Base-by-base conservation (phyloP, 2,888 invertebrate genomes). In the Lacanobia oleracea region DNA sequence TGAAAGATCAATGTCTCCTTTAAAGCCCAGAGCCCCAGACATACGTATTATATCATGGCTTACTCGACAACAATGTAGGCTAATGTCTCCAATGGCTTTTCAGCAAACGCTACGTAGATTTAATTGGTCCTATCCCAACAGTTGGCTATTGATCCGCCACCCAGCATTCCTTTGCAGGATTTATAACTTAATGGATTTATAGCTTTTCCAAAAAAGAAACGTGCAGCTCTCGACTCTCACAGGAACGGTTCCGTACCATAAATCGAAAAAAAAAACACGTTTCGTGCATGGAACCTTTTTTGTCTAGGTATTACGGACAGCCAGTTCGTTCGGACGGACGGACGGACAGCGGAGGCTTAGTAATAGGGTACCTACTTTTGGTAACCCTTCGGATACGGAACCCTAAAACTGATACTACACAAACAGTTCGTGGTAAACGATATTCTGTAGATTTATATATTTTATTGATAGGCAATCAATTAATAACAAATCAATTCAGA, bases 21-120 rank as follows among this genome's bases (percentile, higher is more conserved):
- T n/a, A 63, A 23, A 48, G 14, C 40, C 14, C 75, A 75, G 75
- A 23, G 40, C 10, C 40, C 14, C 75, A 75, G 75, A 72, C 72
- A 50, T 27, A 10, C 12, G 27, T 21, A 51, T 72, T 73, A 71
- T n/a, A 51, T 45, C 51, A 53, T 45, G 37, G 27, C 5, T 54
- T 37, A 54, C 63, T 45, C 53, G 64, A 40, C 27, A 5, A 48
- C 75, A 54, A 54, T 72, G 75, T 72, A 62, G 63, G 75, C 37
- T 54, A 53, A 74, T 61, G 74, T 45, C 23, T 12, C 16, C 12
- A 63, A 48, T 48, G 37, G 45, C 1, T 53, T 63, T 61, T 37
- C 9, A 73, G n/a, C 60, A 51, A 54, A 37, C 16, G 9, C 23
- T 16, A 61, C 53, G 45, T 37, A 74, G 23, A 27, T 74, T 23